Evolutionary conservation across 2,113 vertebrate genomes (phyloP), one percentile per base, ranked within the genome.

Genomic region (Myodes glareolus): DNA sequence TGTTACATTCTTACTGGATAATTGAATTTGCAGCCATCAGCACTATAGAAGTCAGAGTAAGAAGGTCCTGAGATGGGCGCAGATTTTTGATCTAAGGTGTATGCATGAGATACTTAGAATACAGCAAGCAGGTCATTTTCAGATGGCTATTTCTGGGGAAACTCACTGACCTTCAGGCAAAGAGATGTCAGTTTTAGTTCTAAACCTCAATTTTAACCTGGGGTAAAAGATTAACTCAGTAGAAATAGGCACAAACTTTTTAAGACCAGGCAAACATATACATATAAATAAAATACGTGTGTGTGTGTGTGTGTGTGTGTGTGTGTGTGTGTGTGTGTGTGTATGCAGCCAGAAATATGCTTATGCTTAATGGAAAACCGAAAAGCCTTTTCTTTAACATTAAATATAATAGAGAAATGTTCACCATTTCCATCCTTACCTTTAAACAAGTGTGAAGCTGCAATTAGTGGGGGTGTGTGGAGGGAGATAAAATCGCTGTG

Each of bases 21-120:
- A 94, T 86, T 94, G 76, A 17, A 89, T 91, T 92, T 96, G 80
- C 36, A 91, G 45, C 94, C 88, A 89, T 86, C 58, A 85, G 81
- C 78, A 85, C 76, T 90, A 50, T 29, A 81, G 65, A 92, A 85
- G 55, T 95, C 65, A 88, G 50, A 97, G 50, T 19, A 80, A 89
- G 88, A 95, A 92, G 14, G 45, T 39, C 76, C 63, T 58, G 70
- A 55, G 67, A 94, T 45, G 55, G 78, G 92, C 73, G 65, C 88
- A 94, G 90, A 91, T 91, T 93, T 67, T 45, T 95, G 76, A 92
- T 67, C 94, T 45, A 55, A 72, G 90, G 16, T 29, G 4, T 90
- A 55, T 70, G 39, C 19, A 65, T 29, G 70, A 94, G 61, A 52
- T 85, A 81, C 93, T 91, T 90, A 76, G 70, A 94, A 80, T 94